phyloP scores from a whole-genome alignment of 2,797 vertebrate genomes.

The Characodon lateralis region DNA sequence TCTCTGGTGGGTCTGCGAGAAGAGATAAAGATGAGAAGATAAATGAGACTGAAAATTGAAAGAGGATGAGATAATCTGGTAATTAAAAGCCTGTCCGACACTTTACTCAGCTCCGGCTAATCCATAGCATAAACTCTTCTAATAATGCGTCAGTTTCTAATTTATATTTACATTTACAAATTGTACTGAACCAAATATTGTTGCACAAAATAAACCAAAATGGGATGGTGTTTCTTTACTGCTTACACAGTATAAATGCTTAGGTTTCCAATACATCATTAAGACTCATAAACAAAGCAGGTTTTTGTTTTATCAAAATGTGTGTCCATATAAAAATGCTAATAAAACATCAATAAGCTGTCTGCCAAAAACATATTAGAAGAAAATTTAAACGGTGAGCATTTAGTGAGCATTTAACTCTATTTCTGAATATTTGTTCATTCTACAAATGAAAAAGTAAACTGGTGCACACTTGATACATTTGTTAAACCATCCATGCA shows the following conservation, averaged over 20 bases:
- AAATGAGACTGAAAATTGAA: constrained; percentile 25
- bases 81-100: constrained; percentile 40
- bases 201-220: neutral
- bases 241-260: neutral
- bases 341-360: neutral
- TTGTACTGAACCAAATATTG: neutral
- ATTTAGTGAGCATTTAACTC: neutral
- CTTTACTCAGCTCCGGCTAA: constrained; percentile 16
- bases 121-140: constrained; percentile 31
- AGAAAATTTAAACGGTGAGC: neutral
- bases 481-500: neutral
- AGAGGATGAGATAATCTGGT: constrained; percentile 40
- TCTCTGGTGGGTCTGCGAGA: constrained; percentile 92
- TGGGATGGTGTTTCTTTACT: neutral
- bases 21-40: constrained; percentile 13
- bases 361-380: neutral
- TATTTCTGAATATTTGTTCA: neutral
- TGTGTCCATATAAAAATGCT: too few relatives aligned
- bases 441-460: neutral
- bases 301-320: too few relatives aligned
- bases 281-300: too few relatives aligned
- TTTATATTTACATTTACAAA: neutral
- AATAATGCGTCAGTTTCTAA: neutral
- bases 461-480: neutral
- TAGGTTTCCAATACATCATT: neutral